Conservation (phyloP, 2,113 vertebrate species). For the Thymallus thymallus region DNA sequence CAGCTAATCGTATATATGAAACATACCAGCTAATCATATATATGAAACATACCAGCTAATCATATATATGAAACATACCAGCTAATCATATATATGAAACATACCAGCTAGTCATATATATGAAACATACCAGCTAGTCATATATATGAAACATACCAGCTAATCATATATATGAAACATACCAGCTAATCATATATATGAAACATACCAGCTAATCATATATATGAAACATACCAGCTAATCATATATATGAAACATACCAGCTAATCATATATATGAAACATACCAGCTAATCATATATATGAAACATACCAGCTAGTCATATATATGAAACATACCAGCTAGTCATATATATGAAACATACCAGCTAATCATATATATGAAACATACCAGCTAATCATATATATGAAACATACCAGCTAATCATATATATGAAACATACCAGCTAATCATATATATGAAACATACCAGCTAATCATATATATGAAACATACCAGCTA, state of each 20-base stretch:
- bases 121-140: slow-evolving; percentile 77
- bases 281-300: slow-evolving; percentile 81
- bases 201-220: too few species aligned
- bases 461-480: too few species aligned
- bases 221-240: slow-evolving; percentile 74
- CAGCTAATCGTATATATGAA: too few species aligned
- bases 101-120: too few species aligned
- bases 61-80: too few species aligned
- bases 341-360: slow-evolving; percentile 94
- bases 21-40: slow-evolving; percentile 81
- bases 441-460: slow-evolving; percentile 87
- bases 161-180: too few species aligned
- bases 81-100: slow-evolving; percentile 94
- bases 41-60: slow-evolving; percentile 99
- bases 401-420: slow-evolving; percentile 99
- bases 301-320: slow-evolving; percentile 99
- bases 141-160: slow-evolving; percentile 99
- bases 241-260: slow-evolving; percentile 99
- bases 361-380: too few species aligned
- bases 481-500: slow-evolving; percentile 74
- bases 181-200: slow-evolving; percentile 87
- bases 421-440: too few species aligned
- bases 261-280: too few species aligned
- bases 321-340: too few species aligned
- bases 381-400: slow-evolving; percentile 77